Percentiles rank a stretch among this genome's conserved stretches.
phyloP scores from a whole-genome alignment of 2,888 invertebrate species.

The Thymelicus lineola region DNA sequence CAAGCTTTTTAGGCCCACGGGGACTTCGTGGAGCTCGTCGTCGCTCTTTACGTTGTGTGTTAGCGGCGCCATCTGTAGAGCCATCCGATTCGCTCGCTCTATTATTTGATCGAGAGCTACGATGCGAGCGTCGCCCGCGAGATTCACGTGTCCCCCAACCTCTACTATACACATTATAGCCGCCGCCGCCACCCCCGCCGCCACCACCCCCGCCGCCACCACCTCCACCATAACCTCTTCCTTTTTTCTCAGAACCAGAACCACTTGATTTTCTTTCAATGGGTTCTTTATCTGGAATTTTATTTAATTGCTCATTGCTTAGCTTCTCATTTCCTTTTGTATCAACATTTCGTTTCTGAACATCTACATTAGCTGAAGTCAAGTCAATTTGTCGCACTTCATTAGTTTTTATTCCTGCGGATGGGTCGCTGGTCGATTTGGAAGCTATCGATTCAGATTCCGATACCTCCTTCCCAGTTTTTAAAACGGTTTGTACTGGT shows the following conservation, averaged over 20 bases:
- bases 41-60: constrained; percentile 80
- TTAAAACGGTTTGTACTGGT: constrained; percentile 61
- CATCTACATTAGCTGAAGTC: constrained; percentile 55
- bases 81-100: constrained; percentile 90
- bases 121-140: constrained; percentile 80
- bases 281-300: constrained; percentile 77
- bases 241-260: constrained; percentile 81
- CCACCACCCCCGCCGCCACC: constrained; percentile 53
- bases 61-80: constrained; percentile 89
- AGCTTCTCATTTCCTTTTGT: constrained; percentile 70
- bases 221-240: constrained; percentile 75
- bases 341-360: constrained; percentile 62
- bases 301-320: constrained; percentile 72
- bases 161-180: constrained; percentile 73
- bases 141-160: constrained; percentile 80
- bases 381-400: constrained; percentile 62
- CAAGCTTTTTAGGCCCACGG: constrained; percentile 86
- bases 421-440: constrained; percentile 66
- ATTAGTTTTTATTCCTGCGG: constrained; percentile 55
- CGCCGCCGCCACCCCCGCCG: too few relatives aligned
- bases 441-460: constrained; percentile 68
- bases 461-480: constrained; percentile 70
- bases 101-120: constrained; percentile 76
- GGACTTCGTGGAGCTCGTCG: constrained; percentile 83
- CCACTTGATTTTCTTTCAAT: constrained; percentile 77